A percentile compares a stretch with the other conserved stretches of the same genome.
These are phyloP conservation scores for Brachionus manjavacas DNA, from an alignment of 1,140 invertebrate species.

Conservation along the genomic window DNA sequence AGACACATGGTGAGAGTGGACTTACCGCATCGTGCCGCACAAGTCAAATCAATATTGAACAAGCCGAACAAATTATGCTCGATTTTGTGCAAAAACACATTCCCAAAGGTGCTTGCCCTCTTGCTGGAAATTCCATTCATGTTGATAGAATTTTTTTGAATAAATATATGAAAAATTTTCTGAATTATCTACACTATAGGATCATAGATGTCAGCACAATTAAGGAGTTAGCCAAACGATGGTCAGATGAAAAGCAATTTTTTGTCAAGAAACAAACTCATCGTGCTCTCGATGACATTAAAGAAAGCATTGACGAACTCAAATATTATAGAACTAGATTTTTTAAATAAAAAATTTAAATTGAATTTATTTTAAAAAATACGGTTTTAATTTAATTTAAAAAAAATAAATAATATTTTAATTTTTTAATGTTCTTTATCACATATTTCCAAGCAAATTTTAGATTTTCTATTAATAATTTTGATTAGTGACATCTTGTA, in stretches of 20 bases:
- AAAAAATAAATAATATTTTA: not conserved
- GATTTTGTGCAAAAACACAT: slow-evolving; percentile 69
- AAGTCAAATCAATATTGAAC: slow-evolving; percentile 64
- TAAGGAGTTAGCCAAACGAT: slow-evolving; percentile 71
- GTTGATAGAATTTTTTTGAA: slow-evolving; percentile 64
- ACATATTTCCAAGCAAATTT: too few species aligned
- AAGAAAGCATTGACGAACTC: slow-evolving; percentile 77
- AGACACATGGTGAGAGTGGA: slow-evolving; percentile 73
- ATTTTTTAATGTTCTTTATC: not conserved
- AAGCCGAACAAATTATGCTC: slow-evolving; percentile 70
- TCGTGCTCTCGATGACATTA: slow-evolving; percentile 73
- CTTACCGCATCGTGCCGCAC: slow-evolving; percentile 67
- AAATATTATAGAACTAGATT: slow-evolving; percentile 66
- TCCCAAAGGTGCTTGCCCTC: slow-evolving; percentile 64
- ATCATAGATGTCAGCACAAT: slow-evolving; percentile 84
- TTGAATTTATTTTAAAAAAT: not conserved
- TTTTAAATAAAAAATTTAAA: slow-evolving; percentile 55
- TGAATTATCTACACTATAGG: slow-evolving; percentile 81
- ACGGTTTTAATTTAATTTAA: not conserved
- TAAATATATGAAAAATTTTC: slow-evolving; percentile 55
- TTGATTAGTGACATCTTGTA: not conserved
- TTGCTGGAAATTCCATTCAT: slow-evolving; percentile 84
- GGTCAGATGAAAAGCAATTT: slow-evolving; percentile 4
- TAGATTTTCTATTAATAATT: not conserved
- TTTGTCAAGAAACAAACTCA: slow-evolving; percentile 3